Evolutionary conservation across 2,113 vertebrate species (phyloP), one percentile per base, ranked within the genome.

Genomic region (Anhinga anhinga): DNA sequence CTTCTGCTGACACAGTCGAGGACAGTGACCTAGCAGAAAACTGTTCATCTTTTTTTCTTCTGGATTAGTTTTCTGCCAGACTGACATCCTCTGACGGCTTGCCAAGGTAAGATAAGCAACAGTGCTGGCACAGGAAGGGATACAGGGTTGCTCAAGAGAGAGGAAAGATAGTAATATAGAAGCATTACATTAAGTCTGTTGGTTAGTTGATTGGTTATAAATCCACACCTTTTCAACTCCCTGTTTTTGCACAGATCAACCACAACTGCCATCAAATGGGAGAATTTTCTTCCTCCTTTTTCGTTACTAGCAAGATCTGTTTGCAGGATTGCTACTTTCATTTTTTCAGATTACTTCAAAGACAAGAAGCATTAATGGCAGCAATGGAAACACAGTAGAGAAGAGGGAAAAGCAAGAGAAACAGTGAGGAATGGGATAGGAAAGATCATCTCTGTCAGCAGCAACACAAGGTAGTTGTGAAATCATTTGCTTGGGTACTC

Each of bases 21-120:
- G 50, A 89, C 32, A 59, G 44, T 91, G 93, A 95, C 78, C 89
- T 34, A 50, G 73, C 96, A 97, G 65, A 93, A 96, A 82, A 38
- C 40, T n/a, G 38, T n/a, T 80, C 9, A 67, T 20, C 66, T 50
- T 47, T 73, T 53, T 16, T 52, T 32, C 42, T 13, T 6, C 18
- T 42, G 59, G 13, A 55, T 77, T 88, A 53, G 34, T 89, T 71
- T 91, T 78, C n/a, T 87, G 81, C 47, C 50, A 94, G 52, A 49
- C 26, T 91, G 59, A 53, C 50, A 69, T 69, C 70, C 81, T 91
- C 70, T 96, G 87, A 72, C 87, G 82, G 36, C 70, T 82, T 82
- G 93, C 87, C 93, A 91, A 72, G 36, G 78, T 55, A 84, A 85
- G 36, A 88, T 58, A 70, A 95, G 70, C 49, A 72, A 69, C 80